Base-by-base conservation (phyloP, 2,888 invertebrate genomes). In the Torymus aiolomorphi region DNA sequence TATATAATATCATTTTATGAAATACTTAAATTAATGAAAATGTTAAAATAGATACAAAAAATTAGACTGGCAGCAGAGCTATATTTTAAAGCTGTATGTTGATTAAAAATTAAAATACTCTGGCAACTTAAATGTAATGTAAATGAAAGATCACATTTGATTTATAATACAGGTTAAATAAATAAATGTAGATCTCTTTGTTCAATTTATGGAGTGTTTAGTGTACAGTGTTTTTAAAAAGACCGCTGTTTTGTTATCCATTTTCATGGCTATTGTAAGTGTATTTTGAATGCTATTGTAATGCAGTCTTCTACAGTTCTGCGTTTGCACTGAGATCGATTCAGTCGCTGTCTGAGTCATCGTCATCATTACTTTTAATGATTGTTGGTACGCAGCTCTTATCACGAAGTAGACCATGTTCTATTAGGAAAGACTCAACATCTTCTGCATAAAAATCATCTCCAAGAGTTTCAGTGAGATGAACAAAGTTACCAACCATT, bases 401-500 rank as follows among this genome's bases (percentile, higher is more conserved):
- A 88, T 96, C 96, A 69, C 94, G 93, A 77, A 96, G 91, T 90
- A 96, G 93, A 63, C 96, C 96, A 91, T 95, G 95, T 88, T 98
- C 98, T 80, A 96, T 94, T 5, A 99, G 92, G 90, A 96, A 98
- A 85, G 94, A 94, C 92, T 98, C 97, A 18, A 99, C 95, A 91
- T 98, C 98, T 52, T 95, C 94, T 3, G 96, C 93, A 91, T 93
- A 96, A 91, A 98, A 98, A 88, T 98, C 97, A 87, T 95, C 94
- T 0, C 98, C 97, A 70, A 99, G 92, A 87, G 97, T 97, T 86
- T 96, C 95, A 0, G 95, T 94, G 14, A 99, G 89, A 73, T 96
- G 93, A 0, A 98, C 94, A 91, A 98, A 98, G 91, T 98, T 98
- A 0, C 98, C 98, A 87, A 98, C 95, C 5, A 98, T 92, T 87